phyloP scores from a whole-genome alignment of 2,888 invertebrate genomes.

The Branchellion lobata region DNA sequence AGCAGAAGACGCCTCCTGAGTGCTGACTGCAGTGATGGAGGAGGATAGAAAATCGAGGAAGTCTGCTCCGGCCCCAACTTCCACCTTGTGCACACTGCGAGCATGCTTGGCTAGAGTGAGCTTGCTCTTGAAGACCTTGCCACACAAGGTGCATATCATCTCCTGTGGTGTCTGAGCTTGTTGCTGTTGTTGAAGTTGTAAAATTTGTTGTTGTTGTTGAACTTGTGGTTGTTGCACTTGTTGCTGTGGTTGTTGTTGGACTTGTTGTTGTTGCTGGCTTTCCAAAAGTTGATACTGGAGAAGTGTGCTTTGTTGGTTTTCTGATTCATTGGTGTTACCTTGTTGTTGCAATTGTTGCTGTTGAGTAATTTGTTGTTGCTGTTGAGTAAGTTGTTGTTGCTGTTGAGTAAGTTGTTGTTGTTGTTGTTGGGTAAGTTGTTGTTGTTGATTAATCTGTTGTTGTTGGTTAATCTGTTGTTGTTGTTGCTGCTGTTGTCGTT shows the following conservation, averaged over 20 bases:
- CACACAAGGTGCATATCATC: conserved; percentile 29
- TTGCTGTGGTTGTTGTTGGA: neutral
- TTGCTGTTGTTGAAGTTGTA: neutral
- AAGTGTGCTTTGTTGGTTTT: neutral
- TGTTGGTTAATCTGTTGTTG: too few relatives aligned
- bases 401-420: too few relatives aligned
- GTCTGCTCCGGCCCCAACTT: conserved; percentile 20
- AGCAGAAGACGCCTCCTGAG: conserved; percentile 26
- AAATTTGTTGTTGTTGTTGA: neutral
- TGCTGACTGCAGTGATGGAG: conserved; percentile 8
- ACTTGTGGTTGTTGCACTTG: neutral
- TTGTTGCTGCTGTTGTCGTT: too few relatives aligned
- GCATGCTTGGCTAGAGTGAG: conserved; percentile 34
- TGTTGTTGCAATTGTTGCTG: neutral
- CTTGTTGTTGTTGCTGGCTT: neutral
- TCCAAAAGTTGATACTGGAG: neutral
- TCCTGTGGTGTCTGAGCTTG: neutral
- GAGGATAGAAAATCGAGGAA: conserved; percentile 33
- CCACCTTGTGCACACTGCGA: conserved; percentile 31
- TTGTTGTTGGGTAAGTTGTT: too few relatives aligned
- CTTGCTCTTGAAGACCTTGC: conserved; percentile 35
- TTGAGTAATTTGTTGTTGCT: too few relatives aligned
- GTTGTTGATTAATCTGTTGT: too few relatives aligned
- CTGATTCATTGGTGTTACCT: too few relatives aligned
- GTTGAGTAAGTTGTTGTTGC: too few relatives aligned